Conservation (phyloP, 2,113 vertebrate species). For the Alectura lathami region DNA sequence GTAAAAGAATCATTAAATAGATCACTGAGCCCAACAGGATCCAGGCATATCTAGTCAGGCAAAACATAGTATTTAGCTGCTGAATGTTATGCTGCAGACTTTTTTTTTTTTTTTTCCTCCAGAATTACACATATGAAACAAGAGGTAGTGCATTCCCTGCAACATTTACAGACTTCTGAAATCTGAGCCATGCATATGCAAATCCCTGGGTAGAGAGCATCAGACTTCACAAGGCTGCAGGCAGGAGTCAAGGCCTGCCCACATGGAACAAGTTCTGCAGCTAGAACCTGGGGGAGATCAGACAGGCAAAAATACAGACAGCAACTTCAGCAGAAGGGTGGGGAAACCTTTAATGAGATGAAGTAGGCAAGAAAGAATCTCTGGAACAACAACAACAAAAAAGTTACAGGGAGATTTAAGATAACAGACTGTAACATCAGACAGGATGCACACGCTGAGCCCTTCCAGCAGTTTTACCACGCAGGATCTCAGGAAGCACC, state of each 20-base stretch:
- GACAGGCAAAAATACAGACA: neutral
- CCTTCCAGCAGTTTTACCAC: neutral
- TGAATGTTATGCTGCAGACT: neutral
- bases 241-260: neutral
- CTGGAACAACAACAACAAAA: neutral
- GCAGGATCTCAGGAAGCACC: neutral
- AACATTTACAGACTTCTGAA: neutral
- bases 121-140: fast-evolving
- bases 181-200: fast-evolving
- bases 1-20: neutral
- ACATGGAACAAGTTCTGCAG: neutral
- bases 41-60: neutral
- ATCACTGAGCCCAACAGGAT: conserved; percentile 15
- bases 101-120: neutral
- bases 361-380: conserved; percentile 48
- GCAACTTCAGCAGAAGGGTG: neutral
- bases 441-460: neutral
- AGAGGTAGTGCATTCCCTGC: neutral
- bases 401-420: neutral
- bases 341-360: neutral
- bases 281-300: neutral
- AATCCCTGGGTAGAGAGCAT: neutral
- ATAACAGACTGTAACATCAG: conserved; percentile 11
- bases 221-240: neutral
- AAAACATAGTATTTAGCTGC: neutral